Conservation (phyloP, 2,888 invertebrate species). For the Volucella inanis region DNA sequence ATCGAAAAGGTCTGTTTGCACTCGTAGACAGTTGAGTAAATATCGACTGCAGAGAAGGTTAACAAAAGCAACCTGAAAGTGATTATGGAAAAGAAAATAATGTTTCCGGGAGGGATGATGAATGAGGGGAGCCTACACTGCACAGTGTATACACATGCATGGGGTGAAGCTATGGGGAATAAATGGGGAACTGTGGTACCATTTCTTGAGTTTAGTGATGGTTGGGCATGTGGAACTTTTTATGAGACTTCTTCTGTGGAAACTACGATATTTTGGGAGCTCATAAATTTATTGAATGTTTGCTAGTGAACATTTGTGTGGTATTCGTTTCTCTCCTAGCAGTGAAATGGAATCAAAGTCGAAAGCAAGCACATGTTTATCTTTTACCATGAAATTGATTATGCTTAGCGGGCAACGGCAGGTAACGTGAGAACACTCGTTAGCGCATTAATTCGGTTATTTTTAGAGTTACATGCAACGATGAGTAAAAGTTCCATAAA, state of each 20-base stretch:
- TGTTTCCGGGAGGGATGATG: no score
- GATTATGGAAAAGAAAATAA: no score
- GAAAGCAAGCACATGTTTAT: not conserved
- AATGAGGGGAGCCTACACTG: no score
- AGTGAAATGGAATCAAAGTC: not conserved
- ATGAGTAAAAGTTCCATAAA: not conserved
- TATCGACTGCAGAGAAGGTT: not conserved
- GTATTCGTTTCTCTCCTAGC: not conserved
- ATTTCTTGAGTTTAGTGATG: not conserved
- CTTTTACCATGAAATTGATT: not conserved
- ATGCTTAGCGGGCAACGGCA: not conserved
- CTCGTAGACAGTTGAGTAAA: not conserved
- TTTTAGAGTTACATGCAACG: slow-evolving; percentile 15
- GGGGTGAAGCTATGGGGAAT: not conserved
- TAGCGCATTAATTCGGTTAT: slow-evolving; percentile 10
- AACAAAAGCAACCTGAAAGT: slow-evolving; percentile 1
- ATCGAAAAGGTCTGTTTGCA: not conserved
- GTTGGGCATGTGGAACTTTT: not conserved
- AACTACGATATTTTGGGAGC: slow-evolving; percentile 52
- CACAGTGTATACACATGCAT: no score
- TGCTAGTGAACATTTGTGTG: not conserved
- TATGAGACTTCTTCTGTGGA: slow-evolving; percentile 48
- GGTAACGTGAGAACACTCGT: not conserved
- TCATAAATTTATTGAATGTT: slow-evolving; percentile 36
- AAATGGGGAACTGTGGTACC: slow-evolving; percentile 3